These are phyloP conservation scores for Pelvicachromis taeniatus DNA, from an alignment of 2,113 vertebrate genomes.

Conservation along the genomic window DNA sequence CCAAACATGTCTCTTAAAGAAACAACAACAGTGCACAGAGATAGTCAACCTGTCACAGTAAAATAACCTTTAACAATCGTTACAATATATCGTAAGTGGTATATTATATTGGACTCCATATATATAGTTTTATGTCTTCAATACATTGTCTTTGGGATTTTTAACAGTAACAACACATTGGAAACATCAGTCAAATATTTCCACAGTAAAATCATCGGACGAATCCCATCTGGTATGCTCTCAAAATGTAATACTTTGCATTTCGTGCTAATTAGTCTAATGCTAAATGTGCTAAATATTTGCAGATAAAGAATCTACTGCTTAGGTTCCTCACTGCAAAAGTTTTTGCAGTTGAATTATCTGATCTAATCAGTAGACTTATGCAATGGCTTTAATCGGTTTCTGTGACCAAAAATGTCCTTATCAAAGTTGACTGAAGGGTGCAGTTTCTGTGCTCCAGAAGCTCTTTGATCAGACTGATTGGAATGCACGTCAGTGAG, in stretches of 20 bases:
- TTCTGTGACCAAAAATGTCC: background rate
- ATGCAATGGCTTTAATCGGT: background rate
- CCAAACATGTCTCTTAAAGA: too few relatives aligned
- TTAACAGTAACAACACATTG: background rate
- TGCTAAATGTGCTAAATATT: background rate
- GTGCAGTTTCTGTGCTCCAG: background rate
- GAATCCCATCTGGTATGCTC: background rate
- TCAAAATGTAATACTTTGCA: background rate
- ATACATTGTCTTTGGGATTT: background rate
- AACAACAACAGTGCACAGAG: too few relatives aligned
- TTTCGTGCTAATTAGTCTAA: background rate
- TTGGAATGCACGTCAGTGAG: background rate
- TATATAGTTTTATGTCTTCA: background rate
- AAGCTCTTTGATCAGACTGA: background rate
- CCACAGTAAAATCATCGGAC: background rate
- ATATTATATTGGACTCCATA: background rate
- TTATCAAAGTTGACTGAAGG: background rate
- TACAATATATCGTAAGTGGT: background rate
- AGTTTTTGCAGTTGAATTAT: background rate
- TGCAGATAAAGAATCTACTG: background rate
- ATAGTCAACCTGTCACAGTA: too few relatives aligned
- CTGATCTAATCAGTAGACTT: background rate
- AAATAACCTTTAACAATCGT: too few relatives aligned
- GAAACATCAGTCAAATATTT: accelerated
- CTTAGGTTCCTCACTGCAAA: background rate